Base-by-base conservation (phyloP, 2,113 vertebrate species). In the Brachypteracias leptosomus region DNA sequence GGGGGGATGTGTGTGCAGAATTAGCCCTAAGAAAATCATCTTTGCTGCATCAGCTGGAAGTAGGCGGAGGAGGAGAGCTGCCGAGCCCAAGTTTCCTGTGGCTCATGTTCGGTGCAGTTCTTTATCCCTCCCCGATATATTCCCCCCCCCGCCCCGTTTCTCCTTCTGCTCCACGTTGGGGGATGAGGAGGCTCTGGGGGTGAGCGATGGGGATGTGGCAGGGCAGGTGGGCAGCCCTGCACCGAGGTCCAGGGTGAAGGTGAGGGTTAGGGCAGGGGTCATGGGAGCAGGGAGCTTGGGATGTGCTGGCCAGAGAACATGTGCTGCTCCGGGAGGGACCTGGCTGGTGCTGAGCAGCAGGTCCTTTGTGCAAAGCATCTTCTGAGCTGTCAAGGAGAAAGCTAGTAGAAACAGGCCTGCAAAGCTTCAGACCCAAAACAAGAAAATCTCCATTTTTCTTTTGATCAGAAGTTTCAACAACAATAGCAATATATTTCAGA, bases 41-140 rank as follows among this genome's bases (percentile, higher is more conserved):
- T 93, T 96, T 96, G 97, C 97, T 96, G 91, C 7, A 85, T 98
- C 97, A 97, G 95, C 97, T 97, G 85, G 92, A 95, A 95, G 81
- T 52, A 94, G 94, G 90, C 54, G 66, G 89, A 83, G 82, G 85
- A 89, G 80, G 44, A 89, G 78, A 49, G 57, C 75, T 88, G 88
- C 72, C 7, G 54, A 94, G 93, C 91, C 84, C 65, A 88, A 18
- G 77, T 93, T 95, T 91, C 81, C 81, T 95, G 83, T 29, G 1
- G 77, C 81, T 93, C 20, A 1, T 66, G 52, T 86, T 82, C 9
- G 5, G 75, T 85, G 86, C 86, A 58, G 74, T 91, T 47, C 78
- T 93, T 95, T 88, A 81, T 62, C 76, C 33, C 42, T 75, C 20
- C 54, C 71, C 7, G 7, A 24, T 51, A 13, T 20, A 26, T 70